Percentiles rank a stretch among this genome's conserved stretches.
Evolutionary conservation across 2,113 vertebrate species (phyloP).

Genomic region (Poecile atricapillus): DNA sequence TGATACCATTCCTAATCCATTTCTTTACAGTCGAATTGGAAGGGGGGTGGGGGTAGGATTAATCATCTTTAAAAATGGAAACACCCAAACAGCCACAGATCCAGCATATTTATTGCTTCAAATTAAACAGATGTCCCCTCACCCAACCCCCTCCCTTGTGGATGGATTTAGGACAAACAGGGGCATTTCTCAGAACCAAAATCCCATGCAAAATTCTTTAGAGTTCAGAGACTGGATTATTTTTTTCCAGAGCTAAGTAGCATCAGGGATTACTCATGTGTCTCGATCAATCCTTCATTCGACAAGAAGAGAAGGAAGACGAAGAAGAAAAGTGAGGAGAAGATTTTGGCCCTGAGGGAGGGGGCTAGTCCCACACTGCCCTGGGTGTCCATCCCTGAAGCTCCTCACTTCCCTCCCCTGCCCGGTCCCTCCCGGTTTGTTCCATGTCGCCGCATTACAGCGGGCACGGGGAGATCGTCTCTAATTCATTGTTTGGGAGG

Average conservation of each 20-base stretch:
- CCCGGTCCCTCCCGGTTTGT: not conserved
- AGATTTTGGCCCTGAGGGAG: not conserved
- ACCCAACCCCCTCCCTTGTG: not conserved
- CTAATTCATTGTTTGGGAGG: not conserved
- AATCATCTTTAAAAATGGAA: slow-evolving; percentile 61
- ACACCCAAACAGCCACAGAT: slow-evolving; percentile 31
- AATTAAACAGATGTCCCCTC: slow-evolving; percentile 70
- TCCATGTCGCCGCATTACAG: not conserved
- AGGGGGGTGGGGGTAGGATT: slow-evolving; percentile 38
- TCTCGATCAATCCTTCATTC: not conserved
- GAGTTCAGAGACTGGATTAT: slow-evolving; percentile 3
- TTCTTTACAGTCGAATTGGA: slow-evolving; percentile 66
- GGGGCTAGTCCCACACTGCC: not conserved
- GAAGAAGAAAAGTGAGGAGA: not conserved
- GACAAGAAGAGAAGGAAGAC: not conserved
- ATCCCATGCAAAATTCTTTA: slow-evolving; percentile 19
- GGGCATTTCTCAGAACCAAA: slow-evolving; percentile 43
- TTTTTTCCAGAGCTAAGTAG: not conserved
- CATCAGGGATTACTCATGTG: not conserved
- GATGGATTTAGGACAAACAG: not conserved
- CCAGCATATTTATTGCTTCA: slow-evolving; percentile 60
- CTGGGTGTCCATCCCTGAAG: not conserved
- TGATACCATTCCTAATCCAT: slow-evolving; percentile 63
- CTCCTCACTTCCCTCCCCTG: not conserved
- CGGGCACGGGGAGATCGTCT: not conserved